phyloP scores from a whole-genome alignment of 2,113 vertebrate genomes.

The Vombatus ursinus region DNA sequence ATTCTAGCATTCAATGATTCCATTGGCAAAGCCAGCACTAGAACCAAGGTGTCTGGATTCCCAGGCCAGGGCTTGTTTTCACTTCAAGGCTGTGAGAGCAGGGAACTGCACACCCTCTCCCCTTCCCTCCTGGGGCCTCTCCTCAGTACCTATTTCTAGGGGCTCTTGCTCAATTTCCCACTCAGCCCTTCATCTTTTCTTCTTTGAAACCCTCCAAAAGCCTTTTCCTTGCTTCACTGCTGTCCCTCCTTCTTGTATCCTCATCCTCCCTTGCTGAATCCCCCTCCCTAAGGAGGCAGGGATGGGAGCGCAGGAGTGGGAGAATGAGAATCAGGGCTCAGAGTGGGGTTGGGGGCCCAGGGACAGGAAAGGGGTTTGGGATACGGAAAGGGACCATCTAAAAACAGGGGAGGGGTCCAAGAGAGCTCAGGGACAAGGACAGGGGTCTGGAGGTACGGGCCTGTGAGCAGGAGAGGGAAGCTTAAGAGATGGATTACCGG shows the following conservation, averaged over 20 bases:
- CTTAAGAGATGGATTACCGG: not conserved
- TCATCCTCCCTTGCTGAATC: not conserved
- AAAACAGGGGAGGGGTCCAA: not conserved
- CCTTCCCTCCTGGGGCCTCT: too few species aligned
- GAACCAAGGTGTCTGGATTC: not conserved
- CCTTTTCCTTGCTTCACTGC: not conserved
- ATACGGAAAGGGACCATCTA: not conserved
- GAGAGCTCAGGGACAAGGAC: not conserved
- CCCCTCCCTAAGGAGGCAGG: not conserved
- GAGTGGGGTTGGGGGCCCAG: not conserved
- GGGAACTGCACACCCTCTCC: not conserved
- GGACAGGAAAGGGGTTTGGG: not conserved
- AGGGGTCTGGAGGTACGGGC: not conserved
- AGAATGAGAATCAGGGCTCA: too few species aligned
- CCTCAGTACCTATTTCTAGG: not conserved
- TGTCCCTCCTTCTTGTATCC: not conserved
- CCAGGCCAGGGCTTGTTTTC: not conserved
- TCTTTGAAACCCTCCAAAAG: not conserved
- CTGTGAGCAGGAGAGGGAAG: not conserved
- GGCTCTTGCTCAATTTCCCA: not conserved
- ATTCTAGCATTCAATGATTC: not conserved
- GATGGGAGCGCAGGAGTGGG: not conserved
- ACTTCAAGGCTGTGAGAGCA: not conserved
- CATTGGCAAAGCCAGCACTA: not conserved
- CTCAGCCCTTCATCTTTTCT: not conserved